Base-by-base conservation (phyloP, 2,113 vertebrate species). In the Hystrix cristata region DNA sequence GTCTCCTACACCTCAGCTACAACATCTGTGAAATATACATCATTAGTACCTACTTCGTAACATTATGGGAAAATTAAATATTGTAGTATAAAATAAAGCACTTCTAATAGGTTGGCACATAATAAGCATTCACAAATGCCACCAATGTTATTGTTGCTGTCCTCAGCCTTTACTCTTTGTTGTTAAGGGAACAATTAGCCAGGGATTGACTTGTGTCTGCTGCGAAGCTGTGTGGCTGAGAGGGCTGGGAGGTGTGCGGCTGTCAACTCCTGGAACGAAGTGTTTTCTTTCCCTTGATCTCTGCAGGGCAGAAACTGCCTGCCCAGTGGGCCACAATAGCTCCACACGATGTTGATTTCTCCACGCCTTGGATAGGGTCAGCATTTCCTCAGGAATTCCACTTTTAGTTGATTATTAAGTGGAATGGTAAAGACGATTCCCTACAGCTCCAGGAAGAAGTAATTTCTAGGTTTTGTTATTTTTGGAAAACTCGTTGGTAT, bases 391-490 rank as follows among this genome's bases (percentile, higher is more conserved):
- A 87, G 93, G 74, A 95, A 97, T 93, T 76, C 38, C 46, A 87
- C 80, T 93, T 86, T 31, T 18, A 74, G 38, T 10, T 71, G 91
- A 93, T 84, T 78, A 9, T 80, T 90, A 64, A 55, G 62, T 65
- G 74, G 76, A 80, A 65, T 81, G 84, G 87, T 5, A 21, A 87
- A 60, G 84, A 90, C n/a, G 96, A 74, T 89, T 95, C 59, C 69
- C 67, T 69, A 7, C 1, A 29, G 76, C 48, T 91, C 59, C 92
- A 94, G 94, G 90, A 95, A 93, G 79, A 97, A 93, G 80, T 43
- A 43, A 55, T 65, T 94, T 91, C 88, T 94, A 67, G 3, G 7
- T 57, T 82, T 95, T 90, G 94, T 95, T 97, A 78, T 90, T 97
- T 97, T 95, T 93, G 94, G 94, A 94, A 87, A 96, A 81, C 59